Evolutionary conservation across 35 echinoderm and acorn worm species (phyloP), one percentile per base, ranked within the genome.

Genomic region (Ophioderma brevispina): DNA sequence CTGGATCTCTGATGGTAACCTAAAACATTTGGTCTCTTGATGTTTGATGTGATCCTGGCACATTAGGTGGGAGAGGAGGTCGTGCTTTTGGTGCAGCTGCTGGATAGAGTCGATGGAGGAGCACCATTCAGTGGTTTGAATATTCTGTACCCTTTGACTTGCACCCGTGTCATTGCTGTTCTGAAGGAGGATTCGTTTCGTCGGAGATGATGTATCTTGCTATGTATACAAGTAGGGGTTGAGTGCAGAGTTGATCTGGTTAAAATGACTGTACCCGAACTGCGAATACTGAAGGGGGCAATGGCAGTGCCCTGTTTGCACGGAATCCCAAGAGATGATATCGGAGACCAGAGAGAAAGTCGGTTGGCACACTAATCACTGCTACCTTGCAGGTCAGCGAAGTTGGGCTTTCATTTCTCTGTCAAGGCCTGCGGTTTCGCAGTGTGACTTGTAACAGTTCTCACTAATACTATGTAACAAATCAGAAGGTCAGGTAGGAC

Each of bases 291-390:
- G 76, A 37, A n/a, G 59, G 39, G 0, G 81, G 81, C 1, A 92
- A 77, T 10, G 77, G 31, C 0, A 91, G 31, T 35, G 32, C 89
- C 8, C 87, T 41, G 42, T 39, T 50, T n/a, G 63, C 75, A 36
- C 79, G 43, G 36, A 92, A 41, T 5, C 83, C 76, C 82, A 92
- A 86, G 25, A n/a, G n/a, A 92, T 39, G 90, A 92, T 86, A 0
- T 86, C 64, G 90, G 90, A 46, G 85, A 36, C 90, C 90, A 92
- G 36, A 92, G 15, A 46, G 39, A 34, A 92, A 76, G 37, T 92
- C 83, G 4, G 90, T 92, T 15, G 41, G 19, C 1, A 92, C 90
- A n/a, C n/a, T n/a, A 32, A 92, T 79, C 0, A 82, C 25, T 6
- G 85, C 46, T 82, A 92, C 86, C 28, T 78, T 86, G 0, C 11